A percentile compares a stretch with the other conserved stretches of the same genome.
Conservation (phyloP, 2,797 vertebrate species). For the Thamnophis elegans region DNA sequence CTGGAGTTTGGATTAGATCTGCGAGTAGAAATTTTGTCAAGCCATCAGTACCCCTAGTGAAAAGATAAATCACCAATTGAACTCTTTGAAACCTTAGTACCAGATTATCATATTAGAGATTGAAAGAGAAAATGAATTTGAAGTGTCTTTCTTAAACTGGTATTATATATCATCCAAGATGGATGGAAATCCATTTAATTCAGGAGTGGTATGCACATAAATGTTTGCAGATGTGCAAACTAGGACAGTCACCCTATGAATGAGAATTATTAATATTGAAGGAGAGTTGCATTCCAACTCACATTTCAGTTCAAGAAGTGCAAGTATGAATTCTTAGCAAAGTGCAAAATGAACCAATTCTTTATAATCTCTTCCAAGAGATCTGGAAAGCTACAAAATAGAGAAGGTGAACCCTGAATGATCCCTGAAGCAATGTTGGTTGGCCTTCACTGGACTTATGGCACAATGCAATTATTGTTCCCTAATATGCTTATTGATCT, state of each 20-base stretch:
- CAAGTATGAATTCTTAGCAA: background rate
- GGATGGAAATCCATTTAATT: background rate
- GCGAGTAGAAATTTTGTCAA: slow-evolving; percentile 36
- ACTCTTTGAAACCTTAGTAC: background rate
- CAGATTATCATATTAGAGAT: background rate
- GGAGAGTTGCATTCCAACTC: background rate
- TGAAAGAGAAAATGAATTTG: background rate
- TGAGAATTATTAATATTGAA: background rate
- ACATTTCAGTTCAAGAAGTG: background rate
- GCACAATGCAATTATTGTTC: background rate
- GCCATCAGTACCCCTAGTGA: background rate
- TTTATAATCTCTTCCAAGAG: background rate
- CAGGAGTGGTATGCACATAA: background rate
- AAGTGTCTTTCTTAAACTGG: slow-evolving; percentile 15
- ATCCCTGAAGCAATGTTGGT: background rate
- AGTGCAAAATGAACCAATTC: background rate
- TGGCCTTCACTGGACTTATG: background rate
- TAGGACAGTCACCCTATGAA: background rate
- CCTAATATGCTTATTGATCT: background rate
- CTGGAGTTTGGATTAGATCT: slow-evolving; percentile 19
- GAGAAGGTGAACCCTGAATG: background rate
- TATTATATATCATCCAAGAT: background rate
- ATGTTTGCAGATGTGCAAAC: background rate
- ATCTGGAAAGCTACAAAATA: background rate
- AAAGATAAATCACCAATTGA: background rate